Percentiles rank a stretch among this genome's conserved stretches.
phyloP scores from a whole-genome alignment of 2,888 invertebrate species.

The Drosophila nr. perissopoda region DNA sequence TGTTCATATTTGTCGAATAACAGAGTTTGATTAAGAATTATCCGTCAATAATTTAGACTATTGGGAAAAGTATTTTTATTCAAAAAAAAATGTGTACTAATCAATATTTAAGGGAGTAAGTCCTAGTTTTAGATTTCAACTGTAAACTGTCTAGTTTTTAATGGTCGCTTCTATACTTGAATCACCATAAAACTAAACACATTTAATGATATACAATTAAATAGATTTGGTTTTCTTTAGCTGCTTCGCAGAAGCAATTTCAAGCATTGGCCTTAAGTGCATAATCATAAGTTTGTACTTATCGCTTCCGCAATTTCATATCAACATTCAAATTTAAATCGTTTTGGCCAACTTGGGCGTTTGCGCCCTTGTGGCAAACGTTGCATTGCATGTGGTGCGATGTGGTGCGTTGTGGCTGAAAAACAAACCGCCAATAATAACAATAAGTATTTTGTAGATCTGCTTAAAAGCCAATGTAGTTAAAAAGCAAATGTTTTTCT shows the following conservation, averaged over 20 bases:
- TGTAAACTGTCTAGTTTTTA: neutral
- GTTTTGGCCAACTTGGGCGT: slow-evolving; percentile 36
- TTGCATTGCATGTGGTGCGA: slow-evolving; percentile 22
- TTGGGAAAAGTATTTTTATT: neutral
- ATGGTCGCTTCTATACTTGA: neutral
- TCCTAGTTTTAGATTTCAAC: neutral
- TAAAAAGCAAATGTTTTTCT: slow-evolving; percentile 74
- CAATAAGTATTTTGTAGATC: slow-evolving; percentile 75
- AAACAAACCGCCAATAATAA: slow-evolving; percentile 72
- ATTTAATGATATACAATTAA: neutral
- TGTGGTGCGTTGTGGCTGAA: slow-evolving; percentile 48
- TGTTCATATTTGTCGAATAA: neutral
- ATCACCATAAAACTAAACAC: neutral
- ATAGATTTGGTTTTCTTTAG: neutral
- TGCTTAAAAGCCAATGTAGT: slow-evolving; percentile 79
- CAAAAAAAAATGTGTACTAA: neutral
- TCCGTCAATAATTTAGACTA: neutral
- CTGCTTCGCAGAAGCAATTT: neutral
- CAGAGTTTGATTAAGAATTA: neutral
- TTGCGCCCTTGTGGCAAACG: neutral
- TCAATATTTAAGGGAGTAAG: neutral
- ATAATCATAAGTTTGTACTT: slow-evolving; percentile 58
- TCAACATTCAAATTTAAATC: slow-evolving; percentile 28
- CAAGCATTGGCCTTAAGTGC: slow-evolving; percentile 6
- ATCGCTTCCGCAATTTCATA: slow-evolving; percentile 53